phyloP scores from a whole-genome alignment of 1,140 invertebrate genomes.

The Babylonia areolata region DNA sequence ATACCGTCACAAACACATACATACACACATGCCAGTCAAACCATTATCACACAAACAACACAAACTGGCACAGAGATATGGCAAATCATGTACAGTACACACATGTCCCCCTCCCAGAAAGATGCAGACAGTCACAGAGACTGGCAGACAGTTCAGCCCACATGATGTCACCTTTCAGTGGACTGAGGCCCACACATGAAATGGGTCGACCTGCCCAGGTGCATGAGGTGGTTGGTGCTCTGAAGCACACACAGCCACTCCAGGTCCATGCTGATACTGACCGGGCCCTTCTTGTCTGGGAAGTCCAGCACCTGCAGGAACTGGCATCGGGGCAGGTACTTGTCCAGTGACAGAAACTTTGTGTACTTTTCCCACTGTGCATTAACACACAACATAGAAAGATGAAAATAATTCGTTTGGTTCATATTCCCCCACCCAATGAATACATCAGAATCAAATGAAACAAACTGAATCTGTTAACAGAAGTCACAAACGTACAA shows the following conservation, averaged over 20 bases:
- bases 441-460: no score
- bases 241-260: constrained; percentile 95
- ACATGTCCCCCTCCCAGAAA: no score
- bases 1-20: neutral
- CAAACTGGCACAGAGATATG: no score
- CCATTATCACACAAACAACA: no score
- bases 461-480: no score
- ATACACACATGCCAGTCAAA: neutral
- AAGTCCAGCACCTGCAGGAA: constrained; percentile 83
- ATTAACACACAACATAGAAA: neutral
- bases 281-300: constrained; percentile 62
- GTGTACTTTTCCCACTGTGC: constrained; percentile 77
- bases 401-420: no score
- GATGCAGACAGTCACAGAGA: no score
- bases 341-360: constrained; percentile 96
- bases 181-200: constrained; percentile 88
- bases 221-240: constrained; percentile 91
- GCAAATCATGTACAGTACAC: no score
- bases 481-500: no score
- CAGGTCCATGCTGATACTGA: constrained; percentile 88
- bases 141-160: no score
- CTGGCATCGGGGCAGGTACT: constrained; percentile 91
- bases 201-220: constrained; percentile 81
- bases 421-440: no score
- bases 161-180: constrained; percentile 81